Evolutionary conservation across 2,888 invertebrate species (phyloP).

Genomic region (Resseliella maxima): DNA sequence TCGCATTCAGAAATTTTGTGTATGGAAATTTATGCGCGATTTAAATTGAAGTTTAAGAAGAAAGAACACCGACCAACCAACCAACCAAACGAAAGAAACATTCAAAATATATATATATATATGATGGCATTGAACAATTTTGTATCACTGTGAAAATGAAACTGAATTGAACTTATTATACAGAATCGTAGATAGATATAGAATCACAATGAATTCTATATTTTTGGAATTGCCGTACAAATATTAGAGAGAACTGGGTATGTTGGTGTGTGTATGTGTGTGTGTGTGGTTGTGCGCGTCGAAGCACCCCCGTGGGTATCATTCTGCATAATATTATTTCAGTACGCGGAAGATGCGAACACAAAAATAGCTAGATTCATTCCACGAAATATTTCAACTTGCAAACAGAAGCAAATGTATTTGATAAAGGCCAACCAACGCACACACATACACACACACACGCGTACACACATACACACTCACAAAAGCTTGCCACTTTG

Average conservation of each 20-base stretch:
- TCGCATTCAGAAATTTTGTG: conserved; percentile 38
- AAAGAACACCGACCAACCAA: neutral
- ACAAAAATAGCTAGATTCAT: neutral
- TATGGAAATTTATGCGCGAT: conserved; percentile 40
- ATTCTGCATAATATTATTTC: conserved; percentile 12
- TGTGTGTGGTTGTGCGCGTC: neutral
- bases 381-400: neutral
- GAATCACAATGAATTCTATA: no score
- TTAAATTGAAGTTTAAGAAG: neutral
- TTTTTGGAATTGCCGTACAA: neutral
- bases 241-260: neutral
- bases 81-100: neutral
- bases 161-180: conserved; percentile 1
- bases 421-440: neutral
- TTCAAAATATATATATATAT: neutral
- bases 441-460: no score
- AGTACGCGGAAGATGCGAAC: neutral
- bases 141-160: conserved; percentile 32
- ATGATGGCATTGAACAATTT: neutral
- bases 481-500: neutral
- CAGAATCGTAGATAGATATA: no score
- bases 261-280: neutral
- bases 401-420: neutral
- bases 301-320: conserved; percentile 27
- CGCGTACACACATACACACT: neutral